These are phyloP conservation scores for Lathronympha strigana DNA, from an alignment of 2,888 invertebrate species.

Conservation along the genomic window DNA sequence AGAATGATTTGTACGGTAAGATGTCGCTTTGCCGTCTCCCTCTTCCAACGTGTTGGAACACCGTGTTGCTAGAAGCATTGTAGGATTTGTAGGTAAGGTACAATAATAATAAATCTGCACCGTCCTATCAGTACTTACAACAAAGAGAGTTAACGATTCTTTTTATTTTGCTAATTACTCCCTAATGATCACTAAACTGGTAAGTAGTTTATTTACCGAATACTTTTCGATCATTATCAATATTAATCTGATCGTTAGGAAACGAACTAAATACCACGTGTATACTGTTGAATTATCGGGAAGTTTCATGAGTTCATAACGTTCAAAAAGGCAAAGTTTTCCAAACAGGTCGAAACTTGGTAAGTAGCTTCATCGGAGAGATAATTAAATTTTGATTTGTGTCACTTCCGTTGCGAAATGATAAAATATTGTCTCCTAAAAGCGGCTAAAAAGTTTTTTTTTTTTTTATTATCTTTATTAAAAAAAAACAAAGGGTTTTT, in stretches of 20 bases:
- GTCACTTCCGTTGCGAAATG: background rate
- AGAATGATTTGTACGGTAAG: too few relatives aligned
- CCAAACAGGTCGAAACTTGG: background rate
- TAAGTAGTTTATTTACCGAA: slow-evolving; percentile 1
- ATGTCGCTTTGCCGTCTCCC: too few relatives aligned
- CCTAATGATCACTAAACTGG: slow-evolving; percentile 2
- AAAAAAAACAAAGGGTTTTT: too few relatives aligned
- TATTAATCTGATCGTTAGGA: background rate
- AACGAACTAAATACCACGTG: background rate
- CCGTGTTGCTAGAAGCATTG: too few relatives aligned
- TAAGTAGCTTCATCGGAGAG: background rate
- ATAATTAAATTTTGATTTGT: background rate
- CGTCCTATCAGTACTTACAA: too few relatives aligned
- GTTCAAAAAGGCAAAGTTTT: background rate
- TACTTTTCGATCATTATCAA: background rate
- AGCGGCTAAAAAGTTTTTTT: too few relatives aligned
- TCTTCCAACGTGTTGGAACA: too few relatives aligned
- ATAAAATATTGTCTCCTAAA: too few relatives aligned
- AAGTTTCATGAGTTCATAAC: background rate
- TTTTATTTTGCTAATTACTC: background rate
- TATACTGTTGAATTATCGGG: background rate
- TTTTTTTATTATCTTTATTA: too few relatives aligned
- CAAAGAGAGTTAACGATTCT: too few relatives aligned
- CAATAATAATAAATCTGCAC: too few relatives aligned
- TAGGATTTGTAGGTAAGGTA: too few relatives aligned